phyloP scores from a whole-genome alignment of 2,113 vertebrate species.

The Noturus placidus region DNA sequence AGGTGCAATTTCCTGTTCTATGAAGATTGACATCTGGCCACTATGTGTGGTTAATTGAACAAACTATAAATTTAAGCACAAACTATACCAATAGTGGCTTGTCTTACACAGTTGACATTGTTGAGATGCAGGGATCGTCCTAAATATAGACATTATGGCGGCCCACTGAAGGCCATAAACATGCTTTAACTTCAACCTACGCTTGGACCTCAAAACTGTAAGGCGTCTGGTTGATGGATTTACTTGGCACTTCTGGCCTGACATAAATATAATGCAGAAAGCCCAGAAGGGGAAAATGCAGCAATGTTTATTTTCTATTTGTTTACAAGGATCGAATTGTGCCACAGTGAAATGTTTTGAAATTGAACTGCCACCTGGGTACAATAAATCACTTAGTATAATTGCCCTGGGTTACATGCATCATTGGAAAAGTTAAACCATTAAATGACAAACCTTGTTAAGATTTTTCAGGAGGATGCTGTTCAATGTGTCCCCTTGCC shows the following conservation, averaged over 20 bases:
- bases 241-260: conserved; percentile 74
- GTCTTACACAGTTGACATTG: conserved; percentile 86
- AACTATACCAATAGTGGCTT: conserved; percentile 72
- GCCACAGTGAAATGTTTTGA: conserved; percentile 55
- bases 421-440: conserved; percentile 74
- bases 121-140: conserved; percentile 72
- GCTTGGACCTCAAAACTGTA: conserved; percentile 79
- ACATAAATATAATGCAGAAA: conserved; percentile 68
- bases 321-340: conserved; percentile 69
- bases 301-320: conserved; percentile 68
- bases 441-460: conserved; percentile 70
- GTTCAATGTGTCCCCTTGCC: conserved; percentile 42
- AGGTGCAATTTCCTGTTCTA: conserved; percentile 87
- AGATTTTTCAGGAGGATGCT: conserved; percentile 54
- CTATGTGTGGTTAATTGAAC: conserved; percentile 89
- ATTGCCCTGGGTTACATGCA: conserved; percentile 68
- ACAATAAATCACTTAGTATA: conserved; percentile 75
- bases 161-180: conserved; percentile 77
- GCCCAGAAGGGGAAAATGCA: conserved; percentile 60
- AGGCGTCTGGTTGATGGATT: conserved; percentile 81
- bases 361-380: conserved; percentile 50
- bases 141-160: conserved; percentile 84
- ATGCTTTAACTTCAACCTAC: conserved; percentile 77
- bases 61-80: conserved; percentile 85
- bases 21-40: conserved; percentile 82